Percentiles rank a stretch among this genome's conserved stretches.
Evolutionary conservation across 2,888 invertebrate genomes (phyloP).

Genomic region (Halocaridina rubra): DNA sequence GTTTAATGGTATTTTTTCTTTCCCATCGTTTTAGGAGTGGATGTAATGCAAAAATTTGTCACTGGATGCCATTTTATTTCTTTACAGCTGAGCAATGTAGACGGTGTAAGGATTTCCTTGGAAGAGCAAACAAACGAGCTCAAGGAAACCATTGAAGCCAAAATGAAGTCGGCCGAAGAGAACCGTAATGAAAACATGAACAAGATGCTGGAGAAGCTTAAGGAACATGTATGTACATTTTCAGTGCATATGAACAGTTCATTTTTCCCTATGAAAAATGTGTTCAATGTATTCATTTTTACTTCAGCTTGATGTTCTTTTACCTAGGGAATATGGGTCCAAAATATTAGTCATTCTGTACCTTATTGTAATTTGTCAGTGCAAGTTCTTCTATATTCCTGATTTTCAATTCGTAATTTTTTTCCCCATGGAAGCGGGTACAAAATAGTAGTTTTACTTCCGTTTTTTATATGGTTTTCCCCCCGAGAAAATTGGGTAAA

Average conservation of each 20-base stretch:
- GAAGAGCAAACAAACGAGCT: slow-evolving; percentile 89
- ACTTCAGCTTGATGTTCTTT: too few species aligned
- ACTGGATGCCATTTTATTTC: too few species aligned
- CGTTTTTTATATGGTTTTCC: too few species aligned
- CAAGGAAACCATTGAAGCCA: slow-evolving; percentile 87
- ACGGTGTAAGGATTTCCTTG: slow-evolving; percentile 78
- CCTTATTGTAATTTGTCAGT: not conserved
- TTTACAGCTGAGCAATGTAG: slow-evolving; percentile 68
- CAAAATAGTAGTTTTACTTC: too few species aligned
- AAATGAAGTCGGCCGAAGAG: slow-evolving; percentile 86
- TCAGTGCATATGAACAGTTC: too few species aligned
- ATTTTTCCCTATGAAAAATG: too few species aligned
- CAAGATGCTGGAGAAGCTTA: slow-evolving; percentile 89
- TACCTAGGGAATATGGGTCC: not conserved
- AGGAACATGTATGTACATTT: slow-evolving; percentile 92
- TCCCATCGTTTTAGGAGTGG: too few species aligned
- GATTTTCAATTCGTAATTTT: not conserved
- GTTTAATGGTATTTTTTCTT: too few species aligned
- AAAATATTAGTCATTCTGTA: not conserved
- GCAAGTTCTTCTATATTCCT: not conserved
- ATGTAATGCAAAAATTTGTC: too few species aligned
- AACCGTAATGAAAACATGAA: slow-evolving; percentile 92
- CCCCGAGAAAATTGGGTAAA: too few species aligned
- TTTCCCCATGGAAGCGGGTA: too few species aligned
- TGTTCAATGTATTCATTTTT: too few species aligned